A percentile compares a stretch with the other conserved stretches of the same genome.
phyloP scores from a whole-genome alignment of 2,888 invertebrate species.

The Trileptium ribeirensis region DNA sequence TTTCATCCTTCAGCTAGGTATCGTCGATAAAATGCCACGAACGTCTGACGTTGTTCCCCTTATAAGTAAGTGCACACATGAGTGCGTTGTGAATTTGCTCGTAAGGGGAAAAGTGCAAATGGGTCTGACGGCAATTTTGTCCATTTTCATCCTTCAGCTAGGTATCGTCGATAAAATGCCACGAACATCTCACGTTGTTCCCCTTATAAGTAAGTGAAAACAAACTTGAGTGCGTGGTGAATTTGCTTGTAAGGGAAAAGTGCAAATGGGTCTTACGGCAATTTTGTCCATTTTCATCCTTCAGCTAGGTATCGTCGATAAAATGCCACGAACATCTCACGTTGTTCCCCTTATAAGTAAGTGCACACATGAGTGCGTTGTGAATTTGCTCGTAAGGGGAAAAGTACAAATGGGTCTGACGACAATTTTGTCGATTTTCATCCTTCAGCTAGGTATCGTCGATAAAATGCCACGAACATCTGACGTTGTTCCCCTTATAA shows the following conservation, averaged over 20 bases:
- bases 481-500: slow-evolving; percentile 25
- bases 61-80: slow-evolving; percentile 24
- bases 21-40: slow-evolving; percentile 26
- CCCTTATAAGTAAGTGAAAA: too few species aligned
- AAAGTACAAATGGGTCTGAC: slow-evolving; percentile 27
- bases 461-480: slow-evolving; percentile 28
- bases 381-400: too few species aligned
- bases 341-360: slow-evolving; percentile 26
- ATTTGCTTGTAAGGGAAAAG: too few species aligned
- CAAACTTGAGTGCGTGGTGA: too few species aligned
- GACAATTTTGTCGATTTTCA: slow-evolving; percentile 26
- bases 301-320: slow-evolving; percentile 25
- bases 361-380: too few species aligned
- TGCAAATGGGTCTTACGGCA: slow-evolving; percentile 10
- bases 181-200: too few species aligned
- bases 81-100: too few species aligned
- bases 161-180: too few species aligned
- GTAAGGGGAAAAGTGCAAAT: too few species aligned
- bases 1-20: slow-evolving; percentile 26
- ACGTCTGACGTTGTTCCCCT: slow-evolving; percentile 26
- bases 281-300: slow-evolving; percentile 27
- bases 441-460: slow-evolving; percentile 24
- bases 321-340: slow-evolving; percentile 27
- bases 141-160: too few species aligned
- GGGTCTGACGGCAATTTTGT: too few species aligned